A percentile compares a stretch with the other conserved stretches of the same genome.
Evolutionary conservation across 2,113 vertebrate species (phyloP).

Genomic region (Chauna torquata): DNA sequence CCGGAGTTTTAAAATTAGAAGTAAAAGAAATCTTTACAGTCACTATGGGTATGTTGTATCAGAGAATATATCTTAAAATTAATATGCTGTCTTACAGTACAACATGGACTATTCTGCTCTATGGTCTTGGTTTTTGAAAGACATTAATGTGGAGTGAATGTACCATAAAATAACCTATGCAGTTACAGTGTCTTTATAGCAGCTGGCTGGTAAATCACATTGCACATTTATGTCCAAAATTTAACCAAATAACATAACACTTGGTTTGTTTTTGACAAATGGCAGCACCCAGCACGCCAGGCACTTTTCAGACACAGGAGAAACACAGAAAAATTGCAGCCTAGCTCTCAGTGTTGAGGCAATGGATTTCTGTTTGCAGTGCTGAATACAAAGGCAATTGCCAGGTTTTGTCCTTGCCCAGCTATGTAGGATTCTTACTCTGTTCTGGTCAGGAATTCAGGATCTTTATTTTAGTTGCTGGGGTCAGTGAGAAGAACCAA

Average conservation of each 20-base stretch:
- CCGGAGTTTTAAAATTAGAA: neutral
- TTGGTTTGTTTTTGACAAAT: neutral
- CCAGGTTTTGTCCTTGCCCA: neutral
- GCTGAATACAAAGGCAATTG: neutral
- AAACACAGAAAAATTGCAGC: neutral
- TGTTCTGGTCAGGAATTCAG: neutral
- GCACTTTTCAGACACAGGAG: accelerated
- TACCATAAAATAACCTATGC: neutral
- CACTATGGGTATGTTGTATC: accelerated
- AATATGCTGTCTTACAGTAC: neutral
- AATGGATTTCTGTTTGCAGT: neutral
- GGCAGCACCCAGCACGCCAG: neutral
- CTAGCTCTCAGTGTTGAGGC: neutral
- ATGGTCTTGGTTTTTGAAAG: neutral
- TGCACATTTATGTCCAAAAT: neutral
- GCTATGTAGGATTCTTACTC: neutral
- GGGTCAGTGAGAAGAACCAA: accelerated
- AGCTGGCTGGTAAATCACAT: neutral
- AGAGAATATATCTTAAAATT: neutral
- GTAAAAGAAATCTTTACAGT: neutral
- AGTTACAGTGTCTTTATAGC: neutral
- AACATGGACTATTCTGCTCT: neutral
- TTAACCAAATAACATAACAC: neutral
- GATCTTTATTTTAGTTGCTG: neutral
- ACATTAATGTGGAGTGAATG: neutral